Evolutionary conservation across 2,888 invertebrate genomes (phyloP), one percentile per base, ranked within the genome.

Genomic region (Lycophotia porphyrea): DNA sequence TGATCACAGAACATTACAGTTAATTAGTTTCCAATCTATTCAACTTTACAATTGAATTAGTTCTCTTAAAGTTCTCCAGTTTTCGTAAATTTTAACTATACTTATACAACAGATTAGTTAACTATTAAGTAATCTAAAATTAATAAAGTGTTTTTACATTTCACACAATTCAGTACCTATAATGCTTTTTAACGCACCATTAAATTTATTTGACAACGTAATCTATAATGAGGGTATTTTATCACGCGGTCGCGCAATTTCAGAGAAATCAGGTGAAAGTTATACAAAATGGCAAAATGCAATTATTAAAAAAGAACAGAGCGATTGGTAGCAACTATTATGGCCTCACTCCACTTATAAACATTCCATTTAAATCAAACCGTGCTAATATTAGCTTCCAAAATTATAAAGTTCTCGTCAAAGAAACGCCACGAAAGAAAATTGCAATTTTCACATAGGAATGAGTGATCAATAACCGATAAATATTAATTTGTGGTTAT

Each of bases 211-310:
- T 77, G 80, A 82, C 74, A 76, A 71, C 69, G 78, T 79, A 78
- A 86, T 84, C 78, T 42, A 55, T 78, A 84, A 87, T 87, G 76
- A 79, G 84, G 77, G 81, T 78, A 73, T 71, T 75, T 67, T 87
- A 83, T 85, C 75, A 74, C 67, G n/a, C 47, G 64, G n/a, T 78
- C 60, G 67, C 61, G 84, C 55, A 80, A 85, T 81, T 80, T 71
- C n/a, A 74, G 88, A 74, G 83, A 87, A 87, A 88, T 79, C 81
- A 61, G 42, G 85, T 80, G 88, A 88, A 88, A 88, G 88, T 78
- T 71, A 64, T 11, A 60, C 49, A 68, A 78, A 78, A 39, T 58
- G 47, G 39, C 24, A 70, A 85, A 86, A 64, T 64, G 64, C 47
- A 75, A 87, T 84, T 78, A 77, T 76, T 82, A 68, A 75, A 78